These are phyloP conservation scores for Heloderma charlesbogerti DNA, from an alignment of 2,113 vertebrate genomes.

Conservation along the genomic window DNA sequence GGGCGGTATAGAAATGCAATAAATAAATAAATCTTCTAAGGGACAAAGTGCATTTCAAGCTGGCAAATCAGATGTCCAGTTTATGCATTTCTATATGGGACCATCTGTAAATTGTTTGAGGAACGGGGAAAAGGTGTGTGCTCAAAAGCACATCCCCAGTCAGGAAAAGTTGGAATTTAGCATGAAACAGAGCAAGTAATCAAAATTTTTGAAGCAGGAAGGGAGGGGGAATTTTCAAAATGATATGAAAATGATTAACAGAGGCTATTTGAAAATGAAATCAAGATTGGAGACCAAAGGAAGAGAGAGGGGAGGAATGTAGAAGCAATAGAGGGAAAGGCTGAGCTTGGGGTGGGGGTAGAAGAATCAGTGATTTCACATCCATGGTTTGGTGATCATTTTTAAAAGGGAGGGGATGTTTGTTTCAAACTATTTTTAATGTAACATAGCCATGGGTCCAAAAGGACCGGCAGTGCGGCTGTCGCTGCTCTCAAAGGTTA, in stretches of 20 bases:
- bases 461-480: constrained; percentile 7
- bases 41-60: too few species aligned
- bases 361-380: constrained; percentile 46
- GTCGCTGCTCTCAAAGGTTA: constrained; percentile 55
- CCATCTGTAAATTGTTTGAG: too few species aligned
- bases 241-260: background rate
- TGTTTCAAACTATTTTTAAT: constrained; percentile 72
- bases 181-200: background rate
- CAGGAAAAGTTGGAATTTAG: background rate
- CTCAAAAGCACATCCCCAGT: background rate
- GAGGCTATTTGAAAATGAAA: constrained; percentile 34
- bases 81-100: too few species aligned
- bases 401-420: constrained; percentile 50
- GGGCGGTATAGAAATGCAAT: too few species aligned
- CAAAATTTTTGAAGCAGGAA: background rate
- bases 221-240: background rate
- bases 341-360: constrained; percentile 22
- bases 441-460: background rate
- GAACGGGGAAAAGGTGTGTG: background rate
- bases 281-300: constrained; percentile 34
- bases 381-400: constrained; percentile 51
- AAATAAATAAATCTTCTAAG: too few species aligned
- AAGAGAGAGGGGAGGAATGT: constrained; percentile 4
- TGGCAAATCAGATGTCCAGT: too few species aligned
- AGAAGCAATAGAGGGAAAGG: constrained; percentile 8